A percentile compares a stretch with the other conserved stretches of the same genome.
These are phyloP conservation scores for Zenarchopterus dispar DNA, from an alignment of 2,797 vertebrate species.

Conservation along the genomic window DNA sequence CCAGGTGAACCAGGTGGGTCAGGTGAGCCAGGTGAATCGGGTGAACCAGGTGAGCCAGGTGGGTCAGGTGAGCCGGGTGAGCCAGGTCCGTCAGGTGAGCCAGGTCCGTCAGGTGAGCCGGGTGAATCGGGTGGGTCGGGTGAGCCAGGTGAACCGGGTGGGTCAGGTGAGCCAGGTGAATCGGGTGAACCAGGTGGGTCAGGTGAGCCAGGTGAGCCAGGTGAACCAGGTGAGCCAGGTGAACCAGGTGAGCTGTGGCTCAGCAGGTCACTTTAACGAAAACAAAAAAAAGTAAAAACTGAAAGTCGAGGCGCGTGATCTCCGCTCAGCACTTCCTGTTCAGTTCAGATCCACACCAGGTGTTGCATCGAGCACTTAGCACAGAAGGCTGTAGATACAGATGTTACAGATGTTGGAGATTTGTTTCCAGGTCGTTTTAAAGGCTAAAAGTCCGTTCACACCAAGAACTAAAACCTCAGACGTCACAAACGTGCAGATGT, in stretches of 20 bases:
- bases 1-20: slow-evolving; percentile 49
- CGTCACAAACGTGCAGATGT: too few relatives aligned
- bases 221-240: too few relatives aligned
- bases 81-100: slow-evolving; percentile 67
- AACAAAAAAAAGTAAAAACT: too few relatives aligned
- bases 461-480: too few relatives aligned
- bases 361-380: slow-evolving; percentile 31
- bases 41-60: too few relatives aligned
- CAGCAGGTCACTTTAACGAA: too few relatives aligned
- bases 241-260: slow-evolving; percentile 3
- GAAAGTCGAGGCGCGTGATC: neutral
- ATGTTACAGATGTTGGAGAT: slow-evolving; percentile 41
- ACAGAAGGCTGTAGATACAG: slow-evolving; percentile 35
- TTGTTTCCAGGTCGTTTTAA: too few relatives aligned
- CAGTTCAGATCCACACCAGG: slow-evolving; percentile 18
- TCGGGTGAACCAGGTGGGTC: too few relatives aligned
- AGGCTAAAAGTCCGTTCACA: too few relatives aligned
- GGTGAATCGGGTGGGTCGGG: too few relatives aligned
- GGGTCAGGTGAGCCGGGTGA: slow-evolving; percentile 65
- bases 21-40: slow-evolving; percentile 69
- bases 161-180: slow-evolving; percentile 67
- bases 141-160: slow-evolving; percentile 45
- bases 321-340: neutral
- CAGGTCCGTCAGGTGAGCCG: slow-evolving; percentile 64
- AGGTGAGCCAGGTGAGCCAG: slow-evolving; percentile 62